These are phyloP conservation scores for Eptesicus fuscus DNA, from an alignment of 2,113 vertebrate species.

Conservation along the genomic window DNA sequence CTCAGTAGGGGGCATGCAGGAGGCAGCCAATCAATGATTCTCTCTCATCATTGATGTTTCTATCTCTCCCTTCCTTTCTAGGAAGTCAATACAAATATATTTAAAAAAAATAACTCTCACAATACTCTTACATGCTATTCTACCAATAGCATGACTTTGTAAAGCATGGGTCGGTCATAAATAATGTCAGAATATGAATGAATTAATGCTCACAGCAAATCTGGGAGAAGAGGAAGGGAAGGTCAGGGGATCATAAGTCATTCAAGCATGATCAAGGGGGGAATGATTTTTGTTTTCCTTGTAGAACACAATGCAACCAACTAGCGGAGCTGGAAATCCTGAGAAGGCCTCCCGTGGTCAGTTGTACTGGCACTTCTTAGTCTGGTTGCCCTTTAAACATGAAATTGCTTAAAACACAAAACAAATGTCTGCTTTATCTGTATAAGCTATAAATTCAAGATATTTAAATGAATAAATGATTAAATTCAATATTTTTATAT, in stretches of 20 bases:
- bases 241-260: not conserved
- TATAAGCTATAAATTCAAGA: not conserved
- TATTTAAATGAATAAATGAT: not conserved
- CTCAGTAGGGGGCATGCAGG: too few species aligned
- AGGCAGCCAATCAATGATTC: too few species aligned
- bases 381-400: not conserved
- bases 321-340: not conserved
- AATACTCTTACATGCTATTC: not conserved
- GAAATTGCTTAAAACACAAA: not conserved
- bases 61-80: too few species aligned
- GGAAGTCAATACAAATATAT: too few species aligned
- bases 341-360: not conserved
- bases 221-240: not conserved
- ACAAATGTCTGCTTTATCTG: not conserved
- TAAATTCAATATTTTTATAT: not conserved
- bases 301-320: not conserved
- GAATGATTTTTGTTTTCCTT: not conserved
- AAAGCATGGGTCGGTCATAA: not conserved
- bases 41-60: too few species aligned
- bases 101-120: not conserved
- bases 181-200: not conserved
- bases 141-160: not conserved
- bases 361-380: not conserved
- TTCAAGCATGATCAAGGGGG: not conserved
- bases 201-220: not conserved